These are phyloP conservation scores for Gibbula magus DNA, from an alignment of 2,888 invertebrate genomes.

Conservation along the genomic window DNA sequence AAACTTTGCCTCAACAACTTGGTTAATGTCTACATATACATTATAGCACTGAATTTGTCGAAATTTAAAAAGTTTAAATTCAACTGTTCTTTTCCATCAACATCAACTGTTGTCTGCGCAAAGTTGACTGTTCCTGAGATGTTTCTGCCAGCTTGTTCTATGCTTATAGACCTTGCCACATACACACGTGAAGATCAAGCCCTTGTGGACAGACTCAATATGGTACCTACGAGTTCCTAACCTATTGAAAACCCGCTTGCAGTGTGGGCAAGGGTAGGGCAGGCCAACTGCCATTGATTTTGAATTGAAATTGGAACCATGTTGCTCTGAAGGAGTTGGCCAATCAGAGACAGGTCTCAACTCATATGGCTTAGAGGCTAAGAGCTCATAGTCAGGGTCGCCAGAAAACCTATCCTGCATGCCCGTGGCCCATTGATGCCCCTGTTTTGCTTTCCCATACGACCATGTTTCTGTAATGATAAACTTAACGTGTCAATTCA, in stretches of 20 bases:
- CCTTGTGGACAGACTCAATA: conserved; percentile 4
- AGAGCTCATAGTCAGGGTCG: too few relatives aligned
- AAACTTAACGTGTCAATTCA: too few relatives aligned
- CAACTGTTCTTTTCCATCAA: not conserved
- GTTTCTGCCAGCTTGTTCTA: conserved; percentile 8
- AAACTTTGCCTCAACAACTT: too few relatives aligned
- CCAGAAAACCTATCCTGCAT: too few relatives aligned
- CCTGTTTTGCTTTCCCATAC: too few relatives aligned
- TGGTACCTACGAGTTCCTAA: not conserved
- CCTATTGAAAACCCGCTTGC: not conserved
- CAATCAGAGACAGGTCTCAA: not conserved
- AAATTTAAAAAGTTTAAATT: not conserved
- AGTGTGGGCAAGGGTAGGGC: not conserved
- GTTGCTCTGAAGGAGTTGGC: not conserved
- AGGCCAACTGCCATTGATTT: not conserved
- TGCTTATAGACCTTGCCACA: conserved; percentile 6
- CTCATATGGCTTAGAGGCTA: too few relatives aligned
- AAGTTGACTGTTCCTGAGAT: not conserved
- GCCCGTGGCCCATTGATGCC: too few relatives aligned
- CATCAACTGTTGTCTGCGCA: not conserved
- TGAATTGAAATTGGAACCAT: not conserved
- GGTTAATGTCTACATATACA: not conserved
- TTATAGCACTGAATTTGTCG: too few relatives aligned
- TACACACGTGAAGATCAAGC: not conserved
- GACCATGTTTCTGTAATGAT: too few relatives aligned